Evolutionary conservation across 1,140 invertebrate genomes (phyloP), one percentile per base, ranked within the genome.

Genomic region (Bilobella aurantiaca): DNA sequence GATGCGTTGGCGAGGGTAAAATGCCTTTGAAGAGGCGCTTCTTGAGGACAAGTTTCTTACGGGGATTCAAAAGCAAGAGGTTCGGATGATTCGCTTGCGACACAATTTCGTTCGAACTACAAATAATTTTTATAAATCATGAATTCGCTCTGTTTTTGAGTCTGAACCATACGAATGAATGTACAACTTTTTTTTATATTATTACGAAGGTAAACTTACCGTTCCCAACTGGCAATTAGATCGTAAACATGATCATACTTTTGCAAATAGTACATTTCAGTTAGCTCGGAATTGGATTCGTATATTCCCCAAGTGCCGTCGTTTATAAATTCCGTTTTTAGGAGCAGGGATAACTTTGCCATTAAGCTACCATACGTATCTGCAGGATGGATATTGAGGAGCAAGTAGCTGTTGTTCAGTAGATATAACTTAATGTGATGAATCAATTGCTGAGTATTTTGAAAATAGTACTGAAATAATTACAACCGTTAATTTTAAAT

Each of bases 211-310:
- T 42, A 42, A 42, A n/a, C 37, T 53, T 53, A 53, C 49, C 49
- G 8, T 53, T 53, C 49, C 49, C 49, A 53, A 53, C 49, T 53
- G 21, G 49, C 49, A 23, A 53, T 53, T 5, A 53, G 49, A 23
- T 53, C 49, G 25, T 53, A 53, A 23, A 53, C 49, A 23, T 53
- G 49, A 23, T 53, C 49, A 23, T 53, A 53, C 23, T 53, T 53
- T 53, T 12, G 49, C 25, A 53, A 53, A 23, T 53, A 53, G 49
- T 53, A 53, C 49, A 53, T 53, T 53, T 53, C 49, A 53, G 49
- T 53, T 5, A 53, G 49, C 21, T 53, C 49, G 8, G 49, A 53
- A 23, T 53, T 53, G 5, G 49, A 53, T 23, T 53, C 49, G 23
- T 53, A 53, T 18, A 53, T 53, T 53, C 49, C 49, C 49, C 49